These are phyloP conservation scores for Poeciliopsis occidentalis DNA, from an alignment of 2,113 vertebrate genomes.

Conservation along the genomic window DNA sequence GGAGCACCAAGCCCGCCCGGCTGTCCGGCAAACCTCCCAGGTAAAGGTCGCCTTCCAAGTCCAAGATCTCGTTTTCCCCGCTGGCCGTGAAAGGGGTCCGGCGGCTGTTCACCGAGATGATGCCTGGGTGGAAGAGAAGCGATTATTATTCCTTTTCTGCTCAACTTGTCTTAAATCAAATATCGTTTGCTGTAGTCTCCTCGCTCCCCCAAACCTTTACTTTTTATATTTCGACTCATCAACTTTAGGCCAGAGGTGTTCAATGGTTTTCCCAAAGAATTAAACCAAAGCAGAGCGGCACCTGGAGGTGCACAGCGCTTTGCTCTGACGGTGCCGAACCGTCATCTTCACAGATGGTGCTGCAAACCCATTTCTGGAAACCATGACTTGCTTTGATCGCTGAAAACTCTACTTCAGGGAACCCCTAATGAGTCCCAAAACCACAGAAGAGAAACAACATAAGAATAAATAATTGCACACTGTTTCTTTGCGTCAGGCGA, in stretches of 20 bases:
- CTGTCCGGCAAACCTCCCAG: slow-evolving; percentile 93
- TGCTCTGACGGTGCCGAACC: no score
- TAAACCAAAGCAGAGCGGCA: neutral
- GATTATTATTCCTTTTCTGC: slow-evolving; percentile 12
- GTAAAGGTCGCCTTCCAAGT: slow-evolving; percentile 97
- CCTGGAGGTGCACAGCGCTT: neutral
- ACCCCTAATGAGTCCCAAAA: no score
- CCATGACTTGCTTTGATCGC: no score
- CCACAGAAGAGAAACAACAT: no score
- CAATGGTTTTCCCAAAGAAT: neutral
- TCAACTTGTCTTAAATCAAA: neutral
- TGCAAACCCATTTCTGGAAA: no score
- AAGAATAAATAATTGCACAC: no score
- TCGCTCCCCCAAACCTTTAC: neutral
- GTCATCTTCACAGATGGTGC: no score
- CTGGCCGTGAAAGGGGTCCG: slow-evolving; percentile 94
- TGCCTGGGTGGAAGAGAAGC: slow-evolving; percentile 79
- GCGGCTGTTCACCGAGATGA: slow-evolving; percentile 96
- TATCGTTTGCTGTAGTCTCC: neutral
- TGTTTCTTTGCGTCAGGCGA: neutral
- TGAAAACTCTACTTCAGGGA: no score
- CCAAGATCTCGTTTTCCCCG: slow-evolving; percentile 95
- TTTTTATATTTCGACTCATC: no score
- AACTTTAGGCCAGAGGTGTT: no score
- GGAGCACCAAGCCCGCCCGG: slow-evolving; percentile 88